Conservation (phyloP, 2,797 vertebrate species). For the Xenopus petersii region DNA sequence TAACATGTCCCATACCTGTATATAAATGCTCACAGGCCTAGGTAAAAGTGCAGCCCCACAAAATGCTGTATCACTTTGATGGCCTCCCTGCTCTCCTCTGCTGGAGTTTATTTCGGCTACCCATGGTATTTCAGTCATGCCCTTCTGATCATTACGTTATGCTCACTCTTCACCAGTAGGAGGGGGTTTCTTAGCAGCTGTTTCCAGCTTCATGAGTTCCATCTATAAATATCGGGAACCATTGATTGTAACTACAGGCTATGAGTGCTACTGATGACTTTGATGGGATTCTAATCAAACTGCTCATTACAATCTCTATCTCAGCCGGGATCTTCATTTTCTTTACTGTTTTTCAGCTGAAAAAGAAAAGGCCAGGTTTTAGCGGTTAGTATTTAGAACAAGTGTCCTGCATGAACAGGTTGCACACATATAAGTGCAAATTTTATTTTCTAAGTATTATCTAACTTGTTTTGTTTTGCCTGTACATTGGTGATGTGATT, state of each 20-base stretch:
- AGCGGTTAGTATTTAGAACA: conserved; percentile 51
- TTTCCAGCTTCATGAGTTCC: not conserved
- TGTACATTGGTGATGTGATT: too few species aligned
- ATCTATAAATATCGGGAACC: conserved; percentile 51
- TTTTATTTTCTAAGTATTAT: too few species aligned
- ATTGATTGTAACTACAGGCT: conserved; percentile 28
- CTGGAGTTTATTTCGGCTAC: conserved; percentile 13
- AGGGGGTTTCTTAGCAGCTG: conserved; percentile 36
- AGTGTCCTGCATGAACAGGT: too few species aligned
- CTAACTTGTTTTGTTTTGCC: too few species aligned
- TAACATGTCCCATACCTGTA: too few species aligned
- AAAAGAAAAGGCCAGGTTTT: conserved; percentile 22
- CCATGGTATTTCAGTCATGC: conserved; percentile 15
- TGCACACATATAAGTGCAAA: too few species aligned
- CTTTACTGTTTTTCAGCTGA: conserved; percentile 45
- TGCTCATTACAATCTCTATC: conserved; percentile 51
- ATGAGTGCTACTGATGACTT: conserved; percentile 51
- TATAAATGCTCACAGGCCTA: too few species aligned
- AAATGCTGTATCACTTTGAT: conserved; percentile 43
- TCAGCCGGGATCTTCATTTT: conserved; percentile 50
- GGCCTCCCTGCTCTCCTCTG: conserved; percentile 8
- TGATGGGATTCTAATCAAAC: conserved; percentile 43
- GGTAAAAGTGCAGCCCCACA: not conserved
- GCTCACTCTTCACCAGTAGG: conserved; percentile 47
- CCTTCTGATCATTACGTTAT: conserved; percentile 36